These are phyloP conservation scores for Diaphora mendica DNA, from an alignment of 2,888 invertebrate species.

Conservation along the genomic window DNA sequence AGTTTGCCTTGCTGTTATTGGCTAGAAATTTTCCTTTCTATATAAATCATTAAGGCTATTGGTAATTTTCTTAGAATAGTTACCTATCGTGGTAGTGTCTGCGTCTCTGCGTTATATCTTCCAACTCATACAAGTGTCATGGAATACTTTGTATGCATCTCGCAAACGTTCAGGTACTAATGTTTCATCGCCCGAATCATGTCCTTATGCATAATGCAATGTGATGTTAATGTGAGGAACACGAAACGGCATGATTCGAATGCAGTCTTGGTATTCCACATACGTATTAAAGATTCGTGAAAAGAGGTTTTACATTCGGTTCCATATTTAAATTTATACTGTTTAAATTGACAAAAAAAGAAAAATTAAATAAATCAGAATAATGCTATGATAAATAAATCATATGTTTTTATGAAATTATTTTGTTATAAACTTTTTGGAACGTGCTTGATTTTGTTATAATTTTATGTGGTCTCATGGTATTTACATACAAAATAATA, in stretches of 20 bases:
- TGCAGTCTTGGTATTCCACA: constrained; percentile 22
- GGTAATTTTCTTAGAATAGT: background rate
- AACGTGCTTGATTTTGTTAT: background rate
- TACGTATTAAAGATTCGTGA: constrained; percentile 22
- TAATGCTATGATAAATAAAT: background rate
- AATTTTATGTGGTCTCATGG: background rate
- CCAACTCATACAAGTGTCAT: constrained; percentile 38
- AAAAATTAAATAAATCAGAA: too few relatives aligned
- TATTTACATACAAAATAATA: background rate
- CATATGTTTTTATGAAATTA: background rate
- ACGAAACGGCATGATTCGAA: constrained; percentile 53
- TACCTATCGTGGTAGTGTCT: constrained; percentile 14
- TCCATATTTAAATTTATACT: background rate
- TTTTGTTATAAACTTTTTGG: background rate
- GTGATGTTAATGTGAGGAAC: constrained; percentile 63
- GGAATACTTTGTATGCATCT: constrained; percentile 65
- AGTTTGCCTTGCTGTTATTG: background rate
- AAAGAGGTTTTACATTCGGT: constrained; percentile 22
- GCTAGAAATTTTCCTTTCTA: background rate
- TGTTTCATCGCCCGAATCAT: constrained; percentile 76
- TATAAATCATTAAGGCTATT: background rate
- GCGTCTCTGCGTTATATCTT: constrained; percentile 44
- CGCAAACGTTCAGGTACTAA: constrained; percentile 69
- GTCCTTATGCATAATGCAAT: constrained; percentile 75
- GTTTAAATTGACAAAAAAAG: background rate